These are phyloP conservation scores for Agrotis exclamationis DNA, from an alignment of 2,888 invertebrate genomes.

Conservation along the genomic window DNA sequence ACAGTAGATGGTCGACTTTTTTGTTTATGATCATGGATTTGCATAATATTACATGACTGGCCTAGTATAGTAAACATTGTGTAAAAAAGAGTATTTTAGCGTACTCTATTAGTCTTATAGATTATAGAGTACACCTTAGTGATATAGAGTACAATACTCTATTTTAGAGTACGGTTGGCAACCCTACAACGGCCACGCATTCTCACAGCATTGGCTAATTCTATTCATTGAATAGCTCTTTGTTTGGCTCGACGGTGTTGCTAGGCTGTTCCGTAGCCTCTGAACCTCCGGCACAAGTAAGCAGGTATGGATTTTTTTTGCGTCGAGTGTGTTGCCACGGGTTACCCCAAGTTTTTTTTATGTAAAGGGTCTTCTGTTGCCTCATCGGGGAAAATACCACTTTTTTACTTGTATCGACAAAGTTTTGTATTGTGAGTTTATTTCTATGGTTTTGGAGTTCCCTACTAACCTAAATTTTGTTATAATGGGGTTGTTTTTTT, in stretches of 20 bases:
- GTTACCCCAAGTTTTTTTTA: conserved; percentile 42
- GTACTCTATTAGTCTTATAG: no score
- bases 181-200: conserved; percentile 56
- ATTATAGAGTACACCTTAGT: no score
- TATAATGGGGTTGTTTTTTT: neutral
- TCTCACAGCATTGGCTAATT: conserved; percentile 63
- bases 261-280: conserved; percentile 42
- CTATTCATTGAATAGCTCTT: conserved; percentile 61
- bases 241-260: conserved; percentile 54
- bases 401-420: conserved; percentile 42
- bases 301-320: conserved; percentile 49
- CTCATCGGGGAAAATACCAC: conserved; percentile 32
- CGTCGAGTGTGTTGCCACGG: conserved; percentile 34
- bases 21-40: no score
- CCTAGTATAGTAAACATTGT: no score
- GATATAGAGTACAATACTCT: no score
- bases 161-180: no score
- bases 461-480: conserved; percentile 1
- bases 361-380: conserved; percentile 17
- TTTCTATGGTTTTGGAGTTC: conserved; percentile 8
- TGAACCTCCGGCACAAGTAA: conserved; percentile 8
- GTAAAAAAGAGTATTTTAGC: no score
- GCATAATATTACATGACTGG: no score
- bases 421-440: conserved; percentile 30
- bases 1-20: no score